Percentiles rank a stretch among this genome's conserved stretches.
phyloP scores from a whole-genome alignment of 2,113 vertebrate species.

The Microcebus murinus region DNA sequence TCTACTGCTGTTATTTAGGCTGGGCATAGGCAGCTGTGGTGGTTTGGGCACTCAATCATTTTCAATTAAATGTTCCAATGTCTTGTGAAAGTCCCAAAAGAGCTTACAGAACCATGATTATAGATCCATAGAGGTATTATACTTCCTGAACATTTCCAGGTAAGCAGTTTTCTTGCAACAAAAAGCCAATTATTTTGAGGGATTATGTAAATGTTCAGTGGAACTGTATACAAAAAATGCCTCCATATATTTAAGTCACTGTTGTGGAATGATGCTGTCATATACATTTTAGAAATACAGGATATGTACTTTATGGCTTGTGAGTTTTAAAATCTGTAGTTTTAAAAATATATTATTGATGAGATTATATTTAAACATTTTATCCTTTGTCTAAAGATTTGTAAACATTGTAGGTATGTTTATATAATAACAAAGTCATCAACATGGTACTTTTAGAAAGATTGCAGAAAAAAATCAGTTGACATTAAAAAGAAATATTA shows the following conservation, averaged over 20 bases:
- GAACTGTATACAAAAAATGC: constrained; percentile 51
- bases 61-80: constrained; percentile 76
- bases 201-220: constrained; percentile 77
- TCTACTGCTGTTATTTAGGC: constrained; percentile 65
- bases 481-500: constrained; percentile 69
- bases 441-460: constrained; percentile 36
- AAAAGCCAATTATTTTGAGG: constrained; percentile 82
- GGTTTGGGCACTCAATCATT: constrained; percentile 64
- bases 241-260: constrained; percentile 54
- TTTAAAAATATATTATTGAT: constrained; percentile 59
- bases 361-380: background rate
- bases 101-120: constrained; percentile 49
- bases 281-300: constrained; percentile 35
- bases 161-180: constrained; percentile 68
- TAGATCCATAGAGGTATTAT: constrained; percentile 53
- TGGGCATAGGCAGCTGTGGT: constrained; percentile 67
- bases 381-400: constrained; percentile 58
- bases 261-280: constrained; percentile 30
- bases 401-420: background rate
- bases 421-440: background rate
- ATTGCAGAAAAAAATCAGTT: constrained; percentile 69
- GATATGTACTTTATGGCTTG: constrained; percentile 31
- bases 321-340: constrained; percentile 29
- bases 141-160: constrained; percentile 52
- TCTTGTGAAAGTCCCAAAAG: constrained; percentile 53